Evolutionary conservation across 2,797 vertebrate genomes (phyloP).

Genomic region (Siniperca scherzeri): DNA sequence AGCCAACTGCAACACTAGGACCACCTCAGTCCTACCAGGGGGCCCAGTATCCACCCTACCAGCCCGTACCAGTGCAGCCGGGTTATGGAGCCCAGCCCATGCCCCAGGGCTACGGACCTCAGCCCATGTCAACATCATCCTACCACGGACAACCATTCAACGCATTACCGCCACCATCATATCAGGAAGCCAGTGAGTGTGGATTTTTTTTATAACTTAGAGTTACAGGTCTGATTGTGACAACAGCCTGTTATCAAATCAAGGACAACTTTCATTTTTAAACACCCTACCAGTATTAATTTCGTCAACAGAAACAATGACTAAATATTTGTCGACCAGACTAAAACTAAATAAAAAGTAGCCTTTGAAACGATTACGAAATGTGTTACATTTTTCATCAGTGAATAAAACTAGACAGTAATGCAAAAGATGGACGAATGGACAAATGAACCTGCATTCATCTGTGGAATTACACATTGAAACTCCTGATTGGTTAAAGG

Average conservation of each 20-base stretch:
- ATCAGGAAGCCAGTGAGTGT: conserved; percentile 81
- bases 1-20: conserved; percentile 42
- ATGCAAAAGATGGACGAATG: neutral
- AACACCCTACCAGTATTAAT: neutral
- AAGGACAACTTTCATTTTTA: neutral
- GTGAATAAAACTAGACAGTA: neutral
- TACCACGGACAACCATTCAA: conserved; percentile 69
- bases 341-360: neutral
- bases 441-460: neutral
- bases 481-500: neutral
- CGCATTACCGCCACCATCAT: conserved; percentile 73
- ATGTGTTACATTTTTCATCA: neutral
- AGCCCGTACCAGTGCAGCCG: conserved; percentile 76
- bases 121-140: conserved; percentile 57
- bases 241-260: neutral
- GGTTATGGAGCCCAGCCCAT: conserved; percentile 61
- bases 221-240: neutral
- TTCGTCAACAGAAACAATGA: neutral
- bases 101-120: conserved; percentile 65
- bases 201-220: neutral
- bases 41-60: conserved; percentile 77
- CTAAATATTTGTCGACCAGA: neutral
- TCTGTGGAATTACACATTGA: neutral
- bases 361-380: neutral
- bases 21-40: conserved; percentile 70